Base-by-base conservation (phyloP, 2,888 invertebrate genomes). In the Cephus pulcher region DNA sequence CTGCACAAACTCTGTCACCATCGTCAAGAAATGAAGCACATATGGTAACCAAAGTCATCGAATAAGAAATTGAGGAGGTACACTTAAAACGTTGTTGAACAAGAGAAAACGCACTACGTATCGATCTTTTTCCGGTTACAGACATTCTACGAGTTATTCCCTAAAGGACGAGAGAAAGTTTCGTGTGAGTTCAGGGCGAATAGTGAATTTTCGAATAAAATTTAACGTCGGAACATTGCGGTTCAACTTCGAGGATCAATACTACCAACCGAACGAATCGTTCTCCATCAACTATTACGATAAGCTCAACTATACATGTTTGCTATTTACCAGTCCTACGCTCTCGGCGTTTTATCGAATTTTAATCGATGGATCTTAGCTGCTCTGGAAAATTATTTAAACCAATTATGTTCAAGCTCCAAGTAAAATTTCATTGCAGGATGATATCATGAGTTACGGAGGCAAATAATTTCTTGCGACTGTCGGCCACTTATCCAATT, bases 291-390 rank as follows among this genome's bases (percentile, higher is more conserved):
- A 56, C 56, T 56, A 56, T 56, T 56, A 56, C 56, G 56, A 56
- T 23, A 56, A 56, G 56, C 56, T 56, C 23, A 56, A 56, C 56
- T 56, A 23, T 56, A 56, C 56, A 23, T 56, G 69, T 80, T 82
- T 80, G 80, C 82, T 84, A 88, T 88, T 88, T 89, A 88, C 88
- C 86, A 82, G 79, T 82, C 78, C 82, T 82, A 84, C 84, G 80
- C 80, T 84, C 86, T 85, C 83, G 84, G 84, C 83, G 85, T 84
- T 80, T 86, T 88, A 88, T 85, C 84, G 88, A 87, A 87, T 86
- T 88, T 86, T 86, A 86, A 87, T 88, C 86, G 82, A 83, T 79
- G 83, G 83, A 85, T 93, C 95, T 85, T 87, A 88, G 88, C 85
- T 83, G 82, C 85, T 86, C 88, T 88, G 89, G 82, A 89, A 89